Evolutionary conservation across 1,140 invertebrate species (phyloP).

Genomic region (Drosophila arawakana): DNA sequence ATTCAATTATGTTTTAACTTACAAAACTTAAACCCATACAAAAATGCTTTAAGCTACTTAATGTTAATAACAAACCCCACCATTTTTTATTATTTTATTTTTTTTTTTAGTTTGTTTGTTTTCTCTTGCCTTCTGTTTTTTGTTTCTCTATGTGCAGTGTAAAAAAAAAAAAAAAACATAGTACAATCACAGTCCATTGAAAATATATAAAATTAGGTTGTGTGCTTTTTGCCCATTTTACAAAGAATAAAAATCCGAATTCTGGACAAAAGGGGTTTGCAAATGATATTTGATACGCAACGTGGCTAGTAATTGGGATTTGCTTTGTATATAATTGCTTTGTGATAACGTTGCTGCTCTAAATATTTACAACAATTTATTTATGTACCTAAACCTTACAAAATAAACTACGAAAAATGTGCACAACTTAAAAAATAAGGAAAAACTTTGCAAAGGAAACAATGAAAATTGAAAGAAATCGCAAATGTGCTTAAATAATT

Average conservation of each 20-base stretch:
- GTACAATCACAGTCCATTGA: slow-evolving; percentile 82
- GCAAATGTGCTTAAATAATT: slow-evolving; percentile 78
- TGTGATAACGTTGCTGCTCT: slow-evolving; percentile 44
- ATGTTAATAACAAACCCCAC: slow-evolving; percentile 75
- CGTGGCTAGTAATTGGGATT: slow-evolving; percentile 26
- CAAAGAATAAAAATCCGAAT: slow-evolving; percentile 30
- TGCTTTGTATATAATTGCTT: slow-evolving; percentile 38
- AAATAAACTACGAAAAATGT: slow-evolving; percentile 69
- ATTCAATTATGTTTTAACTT: slow-evolving; percentile 80
- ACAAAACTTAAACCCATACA: slow-evolving; percentile 82
- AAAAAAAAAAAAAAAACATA: slow-evolving; percentile 66
- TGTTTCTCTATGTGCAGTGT: slow-evolving; percentile 54
- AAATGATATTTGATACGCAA: slow-evolving; percentile 38
- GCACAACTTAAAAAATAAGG: slow-evolving; percentile 60
- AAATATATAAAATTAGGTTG: slow-evolving; percentile 79
- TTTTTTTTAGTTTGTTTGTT: slow-evolving; percentile 24
- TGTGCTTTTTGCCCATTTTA: slow-evolving; percentile 59
- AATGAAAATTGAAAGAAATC: slow-evolving; percentile 33
- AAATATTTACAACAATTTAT: slow-evolving; percentile 78
- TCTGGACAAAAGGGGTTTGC: slow-evolving; percentile 45
- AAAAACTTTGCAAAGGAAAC: slow-evolving; percentile 45
- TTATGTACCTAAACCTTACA: slow-evolving; percentile 78
- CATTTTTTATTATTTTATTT: slow-evolving; percentile 57
- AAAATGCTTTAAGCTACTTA: slow-evolving; percentile 79
- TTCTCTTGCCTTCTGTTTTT: slow-evolving; percentile 21